phyloP scores from a whole-genome alignment of 2,888 invertebrate genomes.

The Lapara coniferarum region DNA sequence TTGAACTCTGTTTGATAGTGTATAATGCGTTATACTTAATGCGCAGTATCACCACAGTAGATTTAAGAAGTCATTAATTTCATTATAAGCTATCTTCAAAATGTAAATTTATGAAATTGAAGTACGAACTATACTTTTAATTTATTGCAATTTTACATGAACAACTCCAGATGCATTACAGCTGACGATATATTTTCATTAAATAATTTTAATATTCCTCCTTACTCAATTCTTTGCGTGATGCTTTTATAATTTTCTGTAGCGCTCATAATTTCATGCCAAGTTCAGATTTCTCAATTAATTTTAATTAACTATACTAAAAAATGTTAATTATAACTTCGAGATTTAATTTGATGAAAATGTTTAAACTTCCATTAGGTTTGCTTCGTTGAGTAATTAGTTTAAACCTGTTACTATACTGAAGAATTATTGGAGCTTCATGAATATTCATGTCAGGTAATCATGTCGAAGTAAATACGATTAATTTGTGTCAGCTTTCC shows the following conservation, averaged over 20 bases:
- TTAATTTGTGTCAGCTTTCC: conserved; percentile 55
- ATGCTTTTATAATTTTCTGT: background rate
- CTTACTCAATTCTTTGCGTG: conserved; percentile 14
- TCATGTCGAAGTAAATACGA: conserved; percentile 56
- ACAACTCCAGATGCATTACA: conserved; percentile 35
- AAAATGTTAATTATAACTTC: background rate
- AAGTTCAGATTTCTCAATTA: conserved; percentile 11
- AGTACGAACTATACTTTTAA: background rate
- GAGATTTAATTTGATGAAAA: conserved; percentile 12
- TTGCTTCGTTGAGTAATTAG: conserved; percentile 42
- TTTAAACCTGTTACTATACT: conserved; percentile 49
- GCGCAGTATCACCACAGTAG: background rate
- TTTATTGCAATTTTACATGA: background rate
- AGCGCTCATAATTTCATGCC: conserved; percentile 6
- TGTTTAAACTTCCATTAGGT: conserved; percentile 8
- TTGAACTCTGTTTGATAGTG: too few relatives aligned
- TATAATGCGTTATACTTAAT: too few relatives aligned
- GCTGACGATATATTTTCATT: conserved; percentile 36
- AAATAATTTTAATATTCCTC: conserved; percentile 22
- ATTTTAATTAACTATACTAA: conserved; percentile 1
- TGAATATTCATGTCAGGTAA: conserved; percentile 63
- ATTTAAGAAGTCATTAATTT: background rate
- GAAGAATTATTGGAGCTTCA: conserved; percentile 57
- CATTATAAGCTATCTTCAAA: background rate
- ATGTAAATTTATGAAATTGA: background rate